Evolutionary conservation across 2,113 vertebrate genomes (phyloP), one percentile per base, ranked within the genome.

Genomic region (Tyto alba): DNA sequence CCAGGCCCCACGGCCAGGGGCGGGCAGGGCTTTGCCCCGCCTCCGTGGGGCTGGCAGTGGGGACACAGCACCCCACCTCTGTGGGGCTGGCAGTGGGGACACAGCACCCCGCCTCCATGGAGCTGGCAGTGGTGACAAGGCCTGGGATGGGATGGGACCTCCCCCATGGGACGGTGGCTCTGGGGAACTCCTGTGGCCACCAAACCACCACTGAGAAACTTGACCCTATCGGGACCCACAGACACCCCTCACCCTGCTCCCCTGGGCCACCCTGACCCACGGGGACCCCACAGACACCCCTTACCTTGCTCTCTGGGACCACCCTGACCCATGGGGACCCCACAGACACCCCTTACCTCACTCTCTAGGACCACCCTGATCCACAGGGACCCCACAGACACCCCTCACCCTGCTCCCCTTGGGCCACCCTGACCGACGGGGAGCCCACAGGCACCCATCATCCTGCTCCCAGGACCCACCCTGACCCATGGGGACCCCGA

Each of bases 371-470:
- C 23, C 29, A 14, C 10, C 40, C 9, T 22, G 73, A 38, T 25
- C 57, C 45, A 77, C 1, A 2, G 69, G 52, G 40, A n/a, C 40
- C 20, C 41, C 32, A 52, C 8, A 34, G 36, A 34, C 15, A 25
- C 29, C 48, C 25, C 7, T 43, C 32, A 57, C 1, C 17, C 23
- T n/a, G 63, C 25, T 17, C 14, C 20, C 16, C 11, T n/a, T 2
- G 16, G 20, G 3, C 6, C 16, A n/a, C 57, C 27, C 52, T 20
- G 6, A 23, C 34, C 4, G 36, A 53, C 0, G 1, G 45, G 6
- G 43, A 7, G 11, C 26, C 38, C 26, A 29, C 3, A 27, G 16
- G 25, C 5, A n/a, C 13, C 10, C 48, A 6, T 47, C 7, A 81
- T 3, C 9, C 21, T 45, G 34, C 7, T 53, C 16, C 7, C 4